phyloP scores from a whole-genome alignment of 2,888 invertebrate species.

The Drosophila setosimentum region DNA sequence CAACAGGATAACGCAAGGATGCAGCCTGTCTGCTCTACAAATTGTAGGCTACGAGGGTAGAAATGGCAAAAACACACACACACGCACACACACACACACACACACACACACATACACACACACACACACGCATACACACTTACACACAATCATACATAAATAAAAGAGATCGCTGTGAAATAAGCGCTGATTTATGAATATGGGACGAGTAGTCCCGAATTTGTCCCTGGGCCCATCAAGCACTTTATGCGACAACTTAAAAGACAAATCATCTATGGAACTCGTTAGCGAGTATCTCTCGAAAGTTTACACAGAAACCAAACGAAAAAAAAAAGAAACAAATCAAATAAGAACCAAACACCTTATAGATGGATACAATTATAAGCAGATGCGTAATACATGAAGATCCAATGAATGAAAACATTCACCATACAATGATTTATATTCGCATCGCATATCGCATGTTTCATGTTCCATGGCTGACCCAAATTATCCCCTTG shows the following conservation, averaged over 20 bases:
- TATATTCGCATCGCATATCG: constrained; percentile 30
- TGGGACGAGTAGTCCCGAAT: constrained; percentile 42
- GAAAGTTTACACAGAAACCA: constrained; percentile 14
- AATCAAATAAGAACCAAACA: neutral
- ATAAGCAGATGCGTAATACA: constrained; percentile 13
- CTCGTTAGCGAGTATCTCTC: constrained; percentile 18
- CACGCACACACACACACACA: constrained; percentile 4
- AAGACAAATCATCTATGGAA: constrained; percentile 39
- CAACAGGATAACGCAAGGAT: constrained; percentile 77
- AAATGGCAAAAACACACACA: constrained; percentile 20
- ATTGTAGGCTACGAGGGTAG: constrained; percentile 64
- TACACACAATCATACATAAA: constrained; percentile 26
- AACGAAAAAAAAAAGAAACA: neutral
- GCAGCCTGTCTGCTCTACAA: constrained; percentile 73
- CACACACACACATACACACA: constrained; percentile 20
- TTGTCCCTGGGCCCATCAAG: constrained; percentile 35
- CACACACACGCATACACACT: constrained; percentile 26
- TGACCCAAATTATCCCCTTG: constrained; percentile 62
- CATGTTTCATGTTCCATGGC: constrained; percentile 28
- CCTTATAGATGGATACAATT: constrained; percentile 10
- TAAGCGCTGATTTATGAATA: constrained; percentile 69
- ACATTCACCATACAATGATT: constrained; percentile 40
- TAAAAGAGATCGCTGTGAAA: constrained; percentile 49
- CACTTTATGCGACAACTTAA: constrained; percentile 39
- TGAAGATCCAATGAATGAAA: constrained; percentile 9